Evolutionary conservation across 2,888 invertebrate species (phyloP), one percentile per base, ranked within the genome.

Genomic region (Agrilus cyanescens): DNA sequence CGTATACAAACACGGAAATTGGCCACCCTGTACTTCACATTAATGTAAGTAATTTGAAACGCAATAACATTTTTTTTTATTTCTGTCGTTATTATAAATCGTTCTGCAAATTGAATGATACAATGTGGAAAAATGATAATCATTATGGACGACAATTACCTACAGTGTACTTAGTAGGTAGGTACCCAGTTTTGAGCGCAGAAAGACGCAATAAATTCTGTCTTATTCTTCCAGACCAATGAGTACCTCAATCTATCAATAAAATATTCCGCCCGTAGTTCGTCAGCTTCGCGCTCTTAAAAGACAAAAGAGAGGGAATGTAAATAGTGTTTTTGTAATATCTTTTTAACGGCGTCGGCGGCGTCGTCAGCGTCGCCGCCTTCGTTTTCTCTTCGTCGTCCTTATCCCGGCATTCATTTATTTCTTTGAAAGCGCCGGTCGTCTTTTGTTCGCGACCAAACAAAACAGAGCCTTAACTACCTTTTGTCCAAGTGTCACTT

Each of bases 321-420:
- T 65, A 65, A 66, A 66, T 66, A 65, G 64, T 60, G 66, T 66
- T 66, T 66, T 65, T 66, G 66, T 65, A 63, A 65, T 66, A 66
- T 66, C 66, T 66, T 66, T 66, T 66, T 66, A 66, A 66, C 62
- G 63, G 52, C 50, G 25, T 25, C 25, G 20, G 2, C 25, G 25
- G 25, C 25, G 25, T 25, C 25, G 4, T 3, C 25, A 10, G 25
- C 25, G 25, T 25, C 25, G 13, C 38, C 32, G 32, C 14, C 36
- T 20, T 33, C 35, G 36, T 32, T 30, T 32, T 37, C 25, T 34
- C 14, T 16, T 32, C 37, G 31, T 39, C 50, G 58, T 59, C 59
- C 61, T 61, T 61, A 61, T 61, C 60, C 56, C 53, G 55, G 59
- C 62, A 63, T 64, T 64, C 64, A 65, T 65, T 66, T 65, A 64